Evolutionary conservation across 2,113 vertebrate genomes (phyloP).

Genomic region (Erpornis zantholeuca): DNA sequence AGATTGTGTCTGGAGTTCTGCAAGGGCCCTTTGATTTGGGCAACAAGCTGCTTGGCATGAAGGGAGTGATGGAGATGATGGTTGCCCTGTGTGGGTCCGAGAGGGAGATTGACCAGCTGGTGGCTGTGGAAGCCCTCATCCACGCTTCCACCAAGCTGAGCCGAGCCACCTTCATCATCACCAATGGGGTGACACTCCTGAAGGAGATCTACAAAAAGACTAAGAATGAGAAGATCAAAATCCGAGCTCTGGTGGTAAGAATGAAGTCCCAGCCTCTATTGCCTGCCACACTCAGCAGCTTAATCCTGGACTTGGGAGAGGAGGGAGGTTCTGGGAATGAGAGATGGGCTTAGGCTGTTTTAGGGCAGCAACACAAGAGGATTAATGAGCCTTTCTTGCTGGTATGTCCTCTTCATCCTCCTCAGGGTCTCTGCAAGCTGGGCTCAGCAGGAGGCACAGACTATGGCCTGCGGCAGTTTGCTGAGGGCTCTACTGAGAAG

Average conservation of each 20-base stretch:
- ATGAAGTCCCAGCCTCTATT: neutral
- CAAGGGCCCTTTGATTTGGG: slow-evolving; percentile 95
- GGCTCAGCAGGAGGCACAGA: slow-evolving; percentile 97
- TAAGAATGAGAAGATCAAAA: slow-evolving; percentile 97
- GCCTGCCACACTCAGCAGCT: neutral
- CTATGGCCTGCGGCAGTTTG: slow-evolving; percentile 92
- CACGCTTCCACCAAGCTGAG: slow-evolving; percentile 94
- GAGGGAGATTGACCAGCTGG: slow-evolving; percentile 92
- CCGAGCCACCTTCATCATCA: slow-evolving; percentile 93
- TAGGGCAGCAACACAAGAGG: neutral
- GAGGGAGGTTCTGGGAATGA: neutral
- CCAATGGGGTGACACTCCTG: slow-evolving; percentile 88
- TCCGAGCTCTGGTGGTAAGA: slow-evolving; percentile 92
- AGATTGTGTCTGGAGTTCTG: slow-evolving; percentile 89
- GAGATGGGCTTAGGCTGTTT: neutral
- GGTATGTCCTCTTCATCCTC: neutral
- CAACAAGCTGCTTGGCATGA: slow-evolving; percentile 85
- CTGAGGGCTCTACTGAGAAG: slow-evolving; percentile 97
- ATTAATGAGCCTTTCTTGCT: neutral
- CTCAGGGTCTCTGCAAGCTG: slow-evolving; percentile 94
- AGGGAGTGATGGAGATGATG: slow-evolving; percentile 99
- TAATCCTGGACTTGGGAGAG: neutral
- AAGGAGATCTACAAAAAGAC: slow-evolving; percentile 98
- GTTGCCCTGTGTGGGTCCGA: slow-evolving; percentile 92
- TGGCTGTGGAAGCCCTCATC: slow-evolving; percentile 94